phyloP scores from a whole-genome alignment of 2,888 invertebrate species.

The Mimumesa dahlbomi region DNA sequence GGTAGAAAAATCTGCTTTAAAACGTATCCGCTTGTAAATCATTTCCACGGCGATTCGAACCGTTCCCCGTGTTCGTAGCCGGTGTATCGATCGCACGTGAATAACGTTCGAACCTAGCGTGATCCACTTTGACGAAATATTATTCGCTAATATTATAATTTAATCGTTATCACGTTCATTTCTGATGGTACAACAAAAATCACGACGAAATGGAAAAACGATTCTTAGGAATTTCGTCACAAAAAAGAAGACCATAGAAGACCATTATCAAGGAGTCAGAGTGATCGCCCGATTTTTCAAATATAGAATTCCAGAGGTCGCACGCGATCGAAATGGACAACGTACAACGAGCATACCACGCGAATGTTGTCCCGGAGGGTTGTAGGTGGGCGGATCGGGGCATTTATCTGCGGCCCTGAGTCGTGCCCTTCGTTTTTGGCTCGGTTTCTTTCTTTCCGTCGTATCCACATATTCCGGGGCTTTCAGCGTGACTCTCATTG shows the following conservation, averaged over 20 bases:
- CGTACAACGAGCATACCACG: conserved; percentile 35
- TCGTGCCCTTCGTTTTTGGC: conserved; percentile 27
- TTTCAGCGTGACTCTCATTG: conserved; percentile 31
- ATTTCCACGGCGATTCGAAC: conserved; percentile 19
- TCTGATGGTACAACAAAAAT: neutral
- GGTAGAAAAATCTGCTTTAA: conserved; percentile 42
- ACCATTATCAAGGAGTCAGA: conserved; percentile 7
- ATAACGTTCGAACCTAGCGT: too few species aligned
- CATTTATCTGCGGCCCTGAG: conserved; percentile 54
- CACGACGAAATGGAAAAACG: neutral
- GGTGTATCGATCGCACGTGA: too few species aligned
- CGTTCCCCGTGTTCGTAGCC: conserved; percentile 11
- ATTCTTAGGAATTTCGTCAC: too few species aligned
- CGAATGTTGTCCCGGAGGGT: conserved; percentile 36
- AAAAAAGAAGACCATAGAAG: conserved; percentile 6
- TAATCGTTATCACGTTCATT: neutral
- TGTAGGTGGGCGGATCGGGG: conserved; percentile 48
- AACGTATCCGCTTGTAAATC: conserved; percentile 31
- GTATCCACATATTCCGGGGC: conserved; percentile 42
- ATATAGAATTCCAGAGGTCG: conserved; percentile 42
- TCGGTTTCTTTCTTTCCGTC: conserved; percentile 28
- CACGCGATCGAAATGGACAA: conserved; percentile 9
- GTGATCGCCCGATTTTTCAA: conserved; percentile 46
- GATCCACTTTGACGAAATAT: too few species aligned
- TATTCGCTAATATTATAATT: neutral